Conservation (phyloP, 2,113 vertebrate genomes). For the Haplotaxodon microlepis region DNA sequence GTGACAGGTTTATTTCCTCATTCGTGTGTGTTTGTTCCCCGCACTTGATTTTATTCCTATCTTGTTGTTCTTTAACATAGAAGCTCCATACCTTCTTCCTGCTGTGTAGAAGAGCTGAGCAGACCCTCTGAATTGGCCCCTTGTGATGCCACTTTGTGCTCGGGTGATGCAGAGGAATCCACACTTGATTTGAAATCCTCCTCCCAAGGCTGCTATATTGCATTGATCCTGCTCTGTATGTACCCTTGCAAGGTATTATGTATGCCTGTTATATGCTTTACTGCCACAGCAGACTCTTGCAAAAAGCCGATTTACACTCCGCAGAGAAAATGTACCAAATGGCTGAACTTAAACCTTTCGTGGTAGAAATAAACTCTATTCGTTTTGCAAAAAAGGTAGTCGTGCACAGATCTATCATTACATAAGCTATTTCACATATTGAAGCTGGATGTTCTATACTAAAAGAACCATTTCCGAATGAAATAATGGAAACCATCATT, state of each 20-base stretch:
- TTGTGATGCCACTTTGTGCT: conserved; percentile 3
- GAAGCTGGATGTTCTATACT: not conserved
- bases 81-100: not conserved
- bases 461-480: not conserved
- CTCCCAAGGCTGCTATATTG: conserved; percentile 5
- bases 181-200: conserved; percentile 18
- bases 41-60: not conserved
- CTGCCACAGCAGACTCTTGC: not conserved
- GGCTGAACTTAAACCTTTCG: not conserved
- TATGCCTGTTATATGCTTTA: conserved; percentile 11
- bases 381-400: not conserved
- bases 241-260: conserved; percentile 13
- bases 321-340: not conserved
- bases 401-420: not conserved
- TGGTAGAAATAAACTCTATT: not conserved
- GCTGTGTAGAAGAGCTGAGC: not conserved
- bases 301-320: not conserved
- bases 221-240: conserved; percentile 33
- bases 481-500: not conserved
- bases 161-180: not conserved
- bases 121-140: not conserved
- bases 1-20: not conserved
- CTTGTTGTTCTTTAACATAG: not conserved
- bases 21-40: not conserved
- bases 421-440: not conserved